Evolutionary conservation across 2,797 vertebrate genomes (phyloP).

Genomic region (Sebastes hopkinsi): DNA sequence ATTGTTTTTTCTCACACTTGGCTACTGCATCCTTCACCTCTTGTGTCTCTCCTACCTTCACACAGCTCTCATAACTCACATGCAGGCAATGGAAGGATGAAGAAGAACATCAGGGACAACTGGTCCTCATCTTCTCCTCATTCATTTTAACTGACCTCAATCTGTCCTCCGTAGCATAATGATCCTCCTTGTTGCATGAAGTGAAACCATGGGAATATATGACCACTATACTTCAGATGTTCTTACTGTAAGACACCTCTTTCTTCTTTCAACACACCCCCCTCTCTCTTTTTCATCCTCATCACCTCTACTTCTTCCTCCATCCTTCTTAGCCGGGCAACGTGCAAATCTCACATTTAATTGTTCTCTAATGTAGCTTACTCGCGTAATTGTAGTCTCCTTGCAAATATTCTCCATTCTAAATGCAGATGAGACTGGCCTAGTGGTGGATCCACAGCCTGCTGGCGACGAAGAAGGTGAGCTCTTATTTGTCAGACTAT

Average conservation of each 20-base stretch:
- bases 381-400: constrained; percentile 97
- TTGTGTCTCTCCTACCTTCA: constrained; percentile 35
- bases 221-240: constrained; percentile 62
- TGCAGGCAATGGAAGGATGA: constrained; percentile 29
- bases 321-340: constrained; percentile 80
- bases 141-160: constrained; percentile 50
- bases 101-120: constrained; percentile 33
- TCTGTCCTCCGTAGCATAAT: constrained; percentile 40
- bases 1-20: constrained; percentile 59
- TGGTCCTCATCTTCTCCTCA: constrained; percentile 23
- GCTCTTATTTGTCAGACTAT: constrained; percentile 32
- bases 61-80: constrained; percentile 17
- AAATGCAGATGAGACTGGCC: constrained; percentile 95
- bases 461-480: constrained; percentile 95
- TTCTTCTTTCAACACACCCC: constrained; percentile 15
- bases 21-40: constrained; percentile 31
- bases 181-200: constrained; percentile 34
- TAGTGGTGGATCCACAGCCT: constrained; percentile 89
- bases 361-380: constrained; percentile 85
- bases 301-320: constrained; percentile 31
- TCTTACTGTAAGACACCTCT: constrained; percentile 14
- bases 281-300: not conserved
- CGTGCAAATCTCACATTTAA: constrained; percentile 81
- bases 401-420: constrained; percentile 99
- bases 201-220: constrained; percentile 52